Evolutionary conservation across 2,113 vertebrate species (phyloP), one percentile per base, ranked within the genome.

Genomic region (Caranx ignobilis): DNA sequence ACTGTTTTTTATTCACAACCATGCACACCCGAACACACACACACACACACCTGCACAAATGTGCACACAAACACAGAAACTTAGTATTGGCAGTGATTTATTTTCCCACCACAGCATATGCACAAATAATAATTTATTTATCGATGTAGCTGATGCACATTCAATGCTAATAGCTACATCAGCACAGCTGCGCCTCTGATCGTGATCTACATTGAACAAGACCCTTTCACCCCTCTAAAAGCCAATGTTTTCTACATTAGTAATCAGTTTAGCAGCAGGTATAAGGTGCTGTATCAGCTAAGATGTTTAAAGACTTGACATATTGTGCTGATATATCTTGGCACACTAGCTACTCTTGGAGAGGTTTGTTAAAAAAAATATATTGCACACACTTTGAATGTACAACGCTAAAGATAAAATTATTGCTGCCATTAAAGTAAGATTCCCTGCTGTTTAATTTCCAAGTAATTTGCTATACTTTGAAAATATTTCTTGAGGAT

Each of bases 281-380:
- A 71, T 71, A 75, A 83, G 52, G 73, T 88, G 86, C 83, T 82
- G 73, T 66, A 77, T 80, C 76, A 84, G 80, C 85, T 67, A 56
- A 66, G 83, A 82, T 75, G 64, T 65, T 59, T 64, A 45, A 75
- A 81, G 55, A 74, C 56, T 62, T 85, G 77, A 81, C 79, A 85
- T 79, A 62, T 81, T 81, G 74, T 69, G 85, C 64, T 79, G 76
- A 85, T 79, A 31, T 61, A 50, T 81, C 37, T 65, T 56, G 16
- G 65, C 65, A 77, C 54, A 77, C n/a, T 45, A 61, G 68, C 69
- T 69, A 10, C 64, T 77, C 60, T 71, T 52, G 47, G 71, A 65
- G 45, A 73, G 45, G 41, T 37, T 69, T 70, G 77, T 84, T 65
- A 35, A 71, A 77, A 88, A 26, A 26, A 26, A 21, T 84, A 26